Base-by-base conservation (phyloP, 64 coral and sea anemone species). In the Cladopsammia gracilis region DNA sequence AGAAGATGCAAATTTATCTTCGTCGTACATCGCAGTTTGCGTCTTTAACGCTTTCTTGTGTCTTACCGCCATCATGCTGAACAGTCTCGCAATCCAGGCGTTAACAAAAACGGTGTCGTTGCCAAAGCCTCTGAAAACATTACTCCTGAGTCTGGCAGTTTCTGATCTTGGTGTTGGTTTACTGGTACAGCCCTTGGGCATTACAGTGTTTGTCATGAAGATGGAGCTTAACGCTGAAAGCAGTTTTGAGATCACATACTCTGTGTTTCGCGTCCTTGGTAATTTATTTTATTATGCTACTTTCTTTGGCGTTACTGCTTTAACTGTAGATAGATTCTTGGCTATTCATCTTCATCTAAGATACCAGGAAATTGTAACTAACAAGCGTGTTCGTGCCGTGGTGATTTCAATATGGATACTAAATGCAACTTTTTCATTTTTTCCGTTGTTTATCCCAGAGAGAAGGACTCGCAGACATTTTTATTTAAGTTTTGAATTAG, bases 311-410 rank as follows among this genome's bases (percentile, higher is more conserved):
- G 72, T 75, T 5, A 46, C 47, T 4, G 72, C 16, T 49, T 18
- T 75, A 48, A 75, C 42, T 75, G 72, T 51, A n/a, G 72, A 75
- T 18, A 75, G 72, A 46, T 75, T 75, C 47, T 49, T 75, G 16
- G 72, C 72, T 10, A 75, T 75, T 75, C 46, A 48, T 75, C 19
- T 49, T 8, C 72, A 75, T 75, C 16, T 75, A 11, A 75, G 47
- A 51, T 75, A 75, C 47, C 72, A 48, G 43, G 72, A 75, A 75
- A 46, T 75, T 48, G 72, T 75, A 18, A 75, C 47, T 49, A 7
- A 18, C 16, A n/a, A 48, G 44, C 72, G 72, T 75, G 72, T 75
- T 7, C 14, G 20, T 56, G 6, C 3, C 3, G 0, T 56, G 52
- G 52, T 51, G 18, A 51, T 19, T 45, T 75, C 18, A 75, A 49